phyloP scores from a whole-genome alignment of 1,140 invertebrate species.

The Zaprionus tsacasi region DNA sequence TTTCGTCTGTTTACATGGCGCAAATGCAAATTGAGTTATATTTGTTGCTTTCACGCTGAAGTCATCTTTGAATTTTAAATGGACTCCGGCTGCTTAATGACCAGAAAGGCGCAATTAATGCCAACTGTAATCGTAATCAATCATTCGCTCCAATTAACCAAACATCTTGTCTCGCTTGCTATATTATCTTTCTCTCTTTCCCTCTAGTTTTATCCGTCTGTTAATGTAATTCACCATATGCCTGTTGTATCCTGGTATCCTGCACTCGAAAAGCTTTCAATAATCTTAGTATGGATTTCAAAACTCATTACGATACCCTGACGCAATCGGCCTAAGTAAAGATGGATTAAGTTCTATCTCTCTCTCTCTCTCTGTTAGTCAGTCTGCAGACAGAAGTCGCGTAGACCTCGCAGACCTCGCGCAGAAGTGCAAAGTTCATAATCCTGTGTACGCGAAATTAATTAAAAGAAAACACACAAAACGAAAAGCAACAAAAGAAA shows the following conservation, averaged over 20 bases:
- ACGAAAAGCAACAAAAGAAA: constrained; percentile 1
- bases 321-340: constrained; percentile 2
- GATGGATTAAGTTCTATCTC: constrained; percentile 23
- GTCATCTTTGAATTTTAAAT: constrained; percentile 45
- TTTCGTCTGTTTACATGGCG: not conserved
- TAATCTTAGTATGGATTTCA: constrained; percentile 58
- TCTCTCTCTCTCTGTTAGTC: not conserved
- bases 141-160: constrained; percentile 78
- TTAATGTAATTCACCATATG: constrained; percentile 58
- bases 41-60: constrained; percentile 22
- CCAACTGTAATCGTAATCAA: constrained; percentile 78
- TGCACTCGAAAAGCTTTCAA: constrained; percentile 16
- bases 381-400: not conserved
- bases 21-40: constrained; percentile 26
- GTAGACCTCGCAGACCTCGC: not conserved
- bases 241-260: constrained; percentile 2
- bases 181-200: constrained; percentile 1
- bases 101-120: constrained; percentile 75
- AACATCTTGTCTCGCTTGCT: constrained; percentile 34
- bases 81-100: constrained; percentile 66
- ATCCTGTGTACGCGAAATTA: constrained; percentile 28
- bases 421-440: constrained; percentile 23
- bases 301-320: constrained; percentile 61
- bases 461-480: constrained; percentile 23
- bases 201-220: not conserved